Base-by-base conservation (phyloP, 2,113 vertebrate species). In the Prionailurus bengalensis region DNA sequence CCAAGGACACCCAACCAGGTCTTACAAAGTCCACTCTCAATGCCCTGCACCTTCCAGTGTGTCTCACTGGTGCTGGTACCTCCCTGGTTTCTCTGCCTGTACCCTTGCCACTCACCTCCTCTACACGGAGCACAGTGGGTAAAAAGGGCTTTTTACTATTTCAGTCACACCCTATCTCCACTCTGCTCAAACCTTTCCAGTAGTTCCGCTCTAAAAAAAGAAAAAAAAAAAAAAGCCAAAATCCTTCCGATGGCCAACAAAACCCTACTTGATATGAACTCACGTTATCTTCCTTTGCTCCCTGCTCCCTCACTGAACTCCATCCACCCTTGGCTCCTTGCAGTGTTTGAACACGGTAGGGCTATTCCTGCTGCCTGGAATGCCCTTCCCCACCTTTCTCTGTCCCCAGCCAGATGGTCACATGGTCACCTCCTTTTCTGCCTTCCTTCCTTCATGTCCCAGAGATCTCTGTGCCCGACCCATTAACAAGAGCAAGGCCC, bases 11-110 rank as follows among this genome's bases (percentile, higher is more conserved):
- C 74, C 25, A 1, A 4, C 7, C 31, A 29, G 21, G 0, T 14
- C 36, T 3, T 3, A 9, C 76, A 0, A 12, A 19, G 55, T 53
- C 23, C 45, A 21, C 51, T 3, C 0, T 10, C 23, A 6, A 9
- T 29, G 2, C 4, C 14, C 33, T 13, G 15, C 27, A 9, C 11
- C 2, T 6, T 2, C 61, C 1, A 0, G 1, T 61, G 5, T 29
- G 0, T 23, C 45, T n/a, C 39, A 55, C 76, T 29, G 1, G 4
- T 3, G 7, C 65, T 10, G 5, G 0, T 4, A 12, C 7, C 9
- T 6, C 7, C 73, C 29, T 4, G 23, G 12, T 2, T 29, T 45
- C 15, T n/a, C 45, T 23, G 25, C 65, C 3, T 8, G 27, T 11
- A 15, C 58, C 19, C 33, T 13, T 1, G 3, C n/a, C 31, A 25